Percentiles rank a stretch among this genome's conserved stretches.
These are phyloP conservation scores for Lepidurus arcticus DNA, from an alignment of 1,140 invertebrate species.

Conservation along the genomic window DNA sequence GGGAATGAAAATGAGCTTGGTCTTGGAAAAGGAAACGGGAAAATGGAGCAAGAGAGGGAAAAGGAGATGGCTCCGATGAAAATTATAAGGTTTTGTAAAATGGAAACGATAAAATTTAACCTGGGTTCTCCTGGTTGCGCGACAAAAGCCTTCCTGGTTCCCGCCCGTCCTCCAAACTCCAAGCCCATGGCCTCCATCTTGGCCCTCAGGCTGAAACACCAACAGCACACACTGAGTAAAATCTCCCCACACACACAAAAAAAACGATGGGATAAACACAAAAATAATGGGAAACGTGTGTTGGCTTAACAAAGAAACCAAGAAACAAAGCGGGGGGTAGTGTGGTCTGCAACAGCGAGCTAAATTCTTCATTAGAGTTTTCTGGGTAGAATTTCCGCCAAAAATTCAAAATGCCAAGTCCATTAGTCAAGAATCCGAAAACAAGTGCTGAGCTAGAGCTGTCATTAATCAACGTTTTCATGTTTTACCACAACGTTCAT, in stretches of 20 bases:
- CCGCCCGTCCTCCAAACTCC: constrained; percentile 16
- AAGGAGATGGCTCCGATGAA: not conserved
- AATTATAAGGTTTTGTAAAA: constrained; percentile 26
- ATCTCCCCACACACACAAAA: not conserved
- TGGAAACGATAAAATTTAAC: constrained; percentile 15
- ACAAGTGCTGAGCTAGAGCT: not conserved
- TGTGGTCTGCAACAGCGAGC: not conserved
- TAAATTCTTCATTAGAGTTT: not conserved
- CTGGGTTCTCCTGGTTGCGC: constrained; percentile 16
- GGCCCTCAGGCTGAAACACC: constrained; percentile 20
- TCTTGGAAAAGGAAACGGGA: not conserved
- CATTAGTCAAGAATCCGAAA: not conserved
- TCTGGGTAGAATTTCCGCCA: not conserved
- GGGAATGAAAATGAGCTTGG: constrained; percentile 30
- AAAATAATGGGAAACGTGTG: not conserved
- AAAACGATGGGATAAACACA: not conserved
- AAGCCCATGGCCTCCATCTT: constrained; percentile 20
- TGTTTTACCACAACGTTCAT: not conserved
- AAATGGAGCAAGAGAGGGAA: not conserved
- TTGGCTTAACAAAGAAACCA: not conserved
- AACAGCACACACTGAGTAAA: constrained; percentile 21
- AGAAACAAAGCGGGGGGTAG: not conserved
- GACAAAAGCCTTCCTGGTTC: constrained; percentile 21
- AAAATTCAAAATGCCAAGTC: not conserved
- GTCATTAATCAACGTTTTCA: not conserved